Base-by-base conservation (phyloP, 2,797 vertebrate species). In the Trachops cirrhosus region DNA sequence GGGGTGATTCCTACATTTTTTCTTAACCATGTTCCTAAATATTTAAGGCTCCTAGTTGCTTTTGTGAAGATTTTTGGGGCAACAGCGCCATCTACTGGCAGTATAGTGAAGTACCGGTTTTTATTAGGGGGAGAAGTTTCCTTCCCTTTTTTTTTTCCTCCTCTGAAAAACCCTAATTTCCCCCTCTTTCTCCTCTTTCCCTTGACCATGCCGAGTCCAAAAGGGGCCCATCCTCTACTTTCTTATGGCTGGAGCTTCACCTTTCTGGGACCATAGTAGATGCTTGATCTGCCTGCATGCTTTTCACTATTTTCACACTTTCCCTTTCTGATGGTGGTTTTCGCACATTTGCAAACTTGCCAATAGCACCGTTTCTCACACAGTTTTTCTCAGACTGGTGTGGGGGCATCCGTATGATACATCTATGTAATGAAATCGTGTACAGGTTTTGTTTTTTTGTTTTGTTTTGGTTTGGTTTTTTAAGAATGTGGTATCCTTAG, bases 11-110 rank as follows among this genome's bases (percentile, higher is more conserved):
- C 39, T 9, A 21, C 3, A 32, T 11, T 39, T 70, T 78, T 12
- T 1, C 15, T 19, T n/a, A 22, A 15, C 5, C 5, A 6, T 2
- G 0, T 70, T 48, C 39, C 18, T 37, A 7, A 19, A 14, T 3
- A 22, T 9, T 67, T 50, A 4, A 39, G 0, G 5, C 4, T 8
- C 48, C 12, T 24, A 1, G n/a, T 15, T 1, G 3, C 32, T 24
- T 0, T n/a, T 15, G 6, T 26, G 9, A 44, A 44, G 22, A 50
- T 15, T 92, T 75, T 54, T 44, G 11, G 32, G 52, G 18, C 71
- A 44, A 44, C 80, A 9, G 6, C 24, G 37, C 90, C 57, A 59
- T 54, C 57, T 37, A 4, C 46, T 68, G 57, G 9, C 6, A 5
- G 9, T 0, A 2, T 6, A 2, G 11, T 12, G 6, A 88, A 22